phyloP scores from a whole-genome alignment of 1,140 invertebrate species.

The Archivesica marissinica region DNA sequence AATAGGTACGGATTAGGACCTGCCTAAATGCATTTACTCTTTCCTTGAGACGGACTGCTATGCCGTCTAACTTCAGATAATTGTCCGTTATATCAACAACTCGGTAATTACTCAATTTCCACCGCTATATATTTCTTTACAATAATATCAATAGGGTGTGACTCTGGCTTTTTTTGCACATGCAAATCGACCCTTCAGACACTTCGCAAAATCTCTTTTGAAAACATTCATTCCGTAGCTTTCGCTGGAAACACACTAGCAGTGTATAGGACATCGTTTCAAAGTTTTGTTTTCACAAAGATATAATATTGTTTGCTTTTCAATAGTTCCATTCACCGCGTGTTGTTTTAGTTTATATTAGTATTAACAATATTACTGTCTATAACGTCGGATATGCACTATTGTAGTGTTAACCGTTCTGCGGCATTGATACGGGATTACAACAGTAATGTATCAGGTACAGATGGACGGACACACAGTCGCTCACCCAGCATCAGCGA shows the following conservation, averaged over 20 bases:
- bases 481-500: not conserved
- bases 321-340: not conserved
- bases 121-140: not conserved
- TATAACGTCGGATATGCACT: not conserved
- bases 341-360: not conserved
- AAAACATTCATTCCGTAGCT: not conserved
- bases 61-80: no score
- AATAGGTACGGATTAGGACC: not conserved
- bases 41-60: constrained; percentile 3
- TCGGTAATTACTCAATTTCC: constrained; percentile 11
- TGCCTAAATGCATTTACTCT: constrained; percentile 12
- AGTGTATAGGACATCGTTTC: not conserved
- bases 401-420: not conserved
- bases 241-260: not conserved
- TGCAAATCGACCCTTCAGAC: not conserved
- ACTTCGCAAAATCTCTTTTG: not conserved
- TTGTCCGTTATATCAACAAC: not conserved
- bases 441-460: not conserved
- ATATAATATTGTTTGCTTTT: not conserved
- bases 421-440: not conserved
- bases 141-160: not conserved
- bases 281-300: constrained; percentile 9
- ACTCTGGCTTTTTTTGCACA: constrained; percentile 1
- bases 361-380: no score
- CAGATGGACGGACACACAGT: not conserved